Evolutionary conservation across 2,888 invertebrate species (phyloP), one percentile per base, ranked within the genome.

Genomic region (Scaptomyza parva): DNA sequence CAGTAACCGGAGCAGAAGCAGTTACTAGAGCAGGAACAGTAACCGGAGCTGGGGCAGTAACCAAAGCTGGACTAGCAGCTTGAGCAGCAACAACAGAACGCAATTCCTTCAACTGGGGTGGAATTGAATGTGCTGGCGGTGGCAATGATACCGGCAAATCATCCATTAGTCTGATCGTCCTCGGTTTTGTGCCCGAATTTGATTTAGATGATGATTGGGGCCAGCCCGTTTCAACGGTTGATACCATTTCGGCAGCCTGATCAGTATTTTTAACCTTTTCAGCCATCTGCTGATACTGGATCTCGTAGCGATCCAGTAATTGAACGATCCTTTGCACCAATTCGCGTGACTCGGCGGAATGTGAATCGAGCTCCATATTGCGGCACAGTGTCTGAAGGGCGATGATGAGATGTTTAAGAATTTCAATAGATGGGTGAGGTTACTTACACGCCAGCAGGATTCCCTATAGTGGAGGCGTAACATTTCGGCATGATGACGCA

Each of bases 401-500:
- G 11, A 28, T 0, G 30, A 3, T 30, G 30, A 26, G 5, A 12
- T 12, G 12, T n/a, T n/a, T n/a, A 30, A 12, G 12, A 11, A 30
- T 30, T 30, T n/a, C n/a, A n/a, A 28, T 28, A 22, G 28, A 30
- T 12, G 12, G 3, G 8, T 2, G 33, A 33, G 33, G 8, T 6
- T 20, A 72, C 83, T 51, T 61, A 91, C 91, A 72, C 90, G 86
- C 67, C 89, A 74, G 17, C 88, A 70, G 64, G 78, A 89, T 44
- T 91, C 89, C 12, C 89, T 83, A 35, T 89, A 90, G 58, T 83
- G 88, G 3, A 90, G 63, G 30, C 84, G 88, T 7, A 90, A 30
- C 11, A 91, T 57, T 47, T 88, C 86, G 33, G 86, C 87, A 57
- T 91, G 88, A 33, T 89, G 89, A 17, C 87, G 82, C 53, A 91